Conservation (phyloP, 2,888 invertebrate species). For the Microdon myrmicae region DNA sequence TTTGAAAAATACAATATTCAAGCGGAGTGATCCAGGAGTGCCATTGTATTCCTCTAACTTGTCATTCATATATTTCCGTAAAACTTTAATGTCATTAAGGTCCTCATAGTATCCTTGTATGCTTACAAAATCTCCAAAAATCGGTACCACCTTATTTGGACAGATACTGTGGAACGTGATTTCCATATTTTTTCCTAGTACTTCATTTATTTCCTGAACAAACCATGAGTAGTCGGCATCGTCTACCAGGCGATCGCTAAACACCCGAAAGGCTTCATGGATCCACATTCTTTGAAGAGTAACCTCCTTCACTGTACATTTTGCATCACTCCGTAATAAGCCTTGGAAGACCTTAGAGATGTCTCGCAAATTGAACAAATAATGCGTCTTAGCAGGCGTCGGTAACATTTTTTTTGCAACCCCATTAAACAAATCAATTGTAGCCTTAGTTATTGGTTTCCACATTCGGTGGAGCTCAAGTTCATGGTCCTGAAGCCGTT, state of each 20-base stretch:
- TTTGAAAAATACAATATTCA: constrained; percentile 86
- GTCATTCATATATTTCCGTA: constrained; percentile 70
- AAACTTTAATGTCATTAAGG: constrained; percentile 71
- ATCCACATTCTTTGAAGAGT: constrained; percentile 84
- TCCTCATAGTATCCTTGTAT: constrained; percentile 83
- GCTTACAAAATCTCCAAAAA: constrained; percentile 86
- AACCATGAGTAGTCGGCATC: constrained; percentile 84
- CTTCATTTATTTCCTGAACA: constrained; percentile 74
- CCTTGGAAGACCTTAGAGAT: constrained; percentile 89
- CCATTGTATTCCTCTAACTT: constrained; percentile 73
- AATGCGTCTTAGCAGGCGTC: constrained; percentile 90
- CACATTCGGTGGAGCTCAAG: constrained; percentile 80
- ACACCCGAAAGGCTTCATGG: constrained; percentile 87
- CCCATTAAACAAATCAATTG: constrained; percentile 80
- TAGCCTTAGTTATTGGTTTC: constrained; percentile 76
- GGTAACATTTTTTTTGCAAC: constrained; percentile 81
- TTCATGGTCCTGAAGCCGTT: constrained; percentile 81
- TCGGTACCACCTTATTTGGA: constrained; percentile 74
- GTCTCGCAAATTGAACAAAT: constrained; percentile 87
- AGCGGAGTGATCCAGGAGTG: constrained; percentile 79
- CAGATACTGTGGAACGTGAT: constrained; percentile 83
- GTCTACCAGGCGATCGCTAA: constrained; percentile 84
- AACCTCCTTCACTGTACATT: constrained; percentile 78
- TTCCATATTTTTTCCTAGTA: constrained; percentile 83
- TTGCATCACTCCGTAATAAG: constrained; percentile 79